These are phyloP conservation scores for Chondrosia reniformis DNA, from an alignment of 37 sponge, comb jelly and placozoan species.

Conservation along the genomic window DNA sequence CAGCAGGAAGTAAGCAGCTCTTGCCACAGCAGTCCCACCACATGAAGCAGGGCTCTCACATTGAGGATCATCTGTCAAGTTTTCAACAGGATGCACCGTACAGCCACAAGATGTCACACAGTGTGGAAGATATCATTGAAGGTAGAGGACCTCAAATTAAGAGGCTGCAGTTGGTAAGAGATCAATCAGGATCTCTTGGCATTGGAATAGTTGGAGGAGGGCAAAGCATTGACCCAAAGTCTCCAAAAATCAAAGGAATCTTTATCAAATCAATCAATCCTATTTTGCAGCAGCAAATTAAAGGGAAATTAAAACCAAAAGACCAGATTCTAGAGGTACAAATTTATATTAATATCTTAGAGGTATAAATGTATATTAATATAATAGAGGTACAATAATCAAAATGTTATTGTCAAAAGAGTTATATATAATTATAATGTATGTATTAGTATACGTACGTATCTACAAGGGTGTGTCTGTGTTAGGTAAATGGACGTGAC, in stretches of 20 bases:
- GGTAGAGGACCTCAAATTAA: neutral
- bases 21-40: conserved; percentile 4
- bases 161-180: conserved; percentile 25
- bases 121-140: no score
- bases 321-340: conserved; percentile 47
- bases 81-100: no score
- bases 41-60: neutral
- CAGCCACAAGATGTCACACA: no score
- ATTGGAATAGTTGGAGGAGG: conserved; percentile 27
- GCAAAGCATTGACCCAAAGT: neutral
- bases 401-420: no score
- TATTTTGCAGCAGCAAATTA: neutral
- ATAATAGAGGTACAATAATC: no score
- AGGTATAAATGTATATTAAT: no score
- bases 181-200: conserved; percentile 28
- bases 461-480: neutral
- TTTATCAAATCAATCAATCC: conserved; percentile 10
- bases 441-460: neutral
- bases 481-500: conserved; percentile 40
- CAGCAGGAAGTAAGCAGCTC: neutral
- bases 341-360: no score
- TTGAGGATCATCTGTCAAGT: no score
- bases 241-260: conserved; percentile 15
- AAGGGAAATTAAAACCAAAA: conserved; percentile 29
- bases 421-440: no score